Evolutionary conservation across 1,140 invertebrate species (phyloP).

Genomic region (Rhagoletis zephyria): DNA sequence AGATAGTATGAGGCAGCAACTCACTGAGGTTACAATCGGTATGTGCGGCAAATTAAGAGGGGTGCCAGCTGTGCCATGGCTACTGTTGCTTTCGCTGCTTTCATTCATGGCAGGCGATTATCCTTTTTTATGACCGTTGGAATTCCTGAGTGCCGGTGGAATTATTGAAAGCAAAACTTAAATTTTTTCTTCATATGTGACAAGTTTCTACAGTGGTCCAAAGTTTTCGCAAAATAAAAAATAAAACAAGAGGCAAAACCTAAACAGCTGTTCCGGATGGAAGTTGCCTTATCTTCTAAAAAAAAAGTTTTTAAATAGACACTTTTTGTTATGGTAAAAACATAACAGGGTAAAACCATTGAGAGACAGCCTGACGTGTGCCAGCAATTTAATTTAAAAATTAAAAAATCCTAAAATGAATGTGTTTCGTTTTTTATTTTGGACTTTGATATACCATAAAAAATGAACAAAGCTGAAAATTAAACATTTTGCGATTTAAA

Average conservation of each 20-base stretch:
- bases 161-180: neutral
- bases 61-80: neutral
- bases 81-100: constrained; percentile 4
- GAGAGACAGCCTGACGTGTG: too few relatives aligned
- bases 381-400: too few relatives aligned
- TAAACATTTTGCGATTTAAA: too few relatives aligned
- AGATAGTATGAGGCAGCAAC: constrained; percentile 82
- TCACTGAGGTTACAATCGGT: constrained; percentile 71
- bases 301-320: too few relatives aligned
- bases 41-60: constrained; percentile 59
- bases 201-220: neutral
- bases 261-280: neutral
- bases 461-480: too few relatives aligned
- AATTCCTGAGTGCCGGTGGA: neutral
- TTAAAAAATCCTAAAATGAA: too few relatives aligned
- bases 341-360: too few relatives aligned
- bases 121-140: neutral
- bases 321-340: too few relatives aligned
- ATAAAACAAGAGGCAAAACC: neutral
- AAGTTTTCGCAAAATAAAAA: constrained; percentile 22
- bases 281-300: neutral
- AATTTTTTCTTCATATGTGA: neutral
- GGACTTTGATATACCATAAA: too few relatives aligned
- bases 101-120: constrained; percentile 9
- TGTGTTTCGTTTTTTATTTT: too few relatives aligned